Base-by-base conservation (phyloP, 2,113 vertebrate genomes). In the Hippocampus comes region DNA sequence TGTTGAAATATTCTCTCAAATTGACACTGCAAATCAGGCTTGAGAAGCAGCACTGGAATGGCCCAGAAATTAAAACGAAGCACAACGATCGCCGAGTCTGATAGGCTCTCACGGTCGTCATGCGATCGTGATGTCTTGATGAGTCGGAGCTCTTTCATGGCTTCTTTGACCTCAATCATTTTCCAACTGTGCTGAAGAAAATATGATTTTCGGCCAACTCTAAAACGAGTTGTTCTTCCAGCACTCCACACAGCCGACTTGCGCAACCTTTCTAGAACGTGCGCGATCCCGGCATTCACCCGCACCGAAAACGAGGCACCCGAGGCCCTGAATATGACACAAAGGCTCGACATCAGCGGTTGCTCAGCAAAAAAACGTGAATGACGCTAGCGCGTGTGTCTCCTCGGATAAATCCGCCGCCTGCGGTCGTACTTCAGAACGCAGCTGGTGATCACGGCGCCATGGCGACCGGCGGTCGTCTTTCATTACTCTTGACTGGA, bases 91-190 rank as follows among this genome's bases (percentile, higher is more conserved):
- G 73, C 46, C 57, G 27, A 34, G 65, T 73, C 72, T 81, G 68
- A 38, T 74, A 75, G 79, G 77, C 48, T 71, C 41, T 67, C 63
- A 55, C 74, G 43, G 11, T 46, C 4, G 7, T 71, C 81, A 77
- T 66, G 79, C 82, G 72, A 79, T 12, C 25, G 67, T 30, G 68
- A 27, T 30, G 57, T 43, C 67, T 43, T 63, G 21, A 84, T 76
- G 84, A 79, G 74, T 67, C 69, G 53, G 60, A 73, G 71, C n/a
- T 80, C 51, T 74, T 84, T 81, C 80, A 83, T 78, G 80, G 77
- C 68, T 78, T 84, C 75, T 76, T 83, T 87, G 70, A 90, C 85
- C 87, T 78, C 87, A 90, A 90, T 90, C 82, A 84, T 84, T 86
- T 85, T 55, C 53, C 23, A 84, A 79, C 82, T 82, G 74, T 79